Evolutionary conservation across 1,140 invertebrate genomes (phyloP), one percentile per base, ranked within the genome.

Genomic region (Ceratosolen fusciceps): DNA sequence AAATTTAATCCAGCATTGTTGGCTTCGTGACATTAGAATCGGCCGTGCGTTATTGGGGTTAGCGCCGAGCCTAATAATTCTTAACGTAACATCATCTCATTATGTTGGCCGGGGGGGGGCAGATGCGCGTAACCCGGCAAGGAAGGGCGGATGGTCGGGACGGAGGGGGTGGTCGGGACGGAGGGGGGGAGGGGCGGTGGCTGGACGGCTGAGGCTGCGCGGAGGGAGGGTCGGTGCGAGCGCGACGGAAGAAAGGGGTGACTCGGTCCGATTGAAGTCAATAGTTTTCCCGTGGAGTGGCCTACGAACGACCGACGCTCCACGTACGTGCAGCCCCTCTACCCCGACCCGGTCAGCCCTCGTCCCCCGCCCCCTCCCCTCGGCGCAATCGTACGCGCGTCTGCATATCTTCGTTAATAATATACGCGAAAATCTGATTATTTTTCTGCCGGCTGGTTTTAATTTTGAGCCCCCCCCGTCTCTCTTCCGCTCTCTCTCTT

Each of bases 341-440:
- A 24, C 52, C 24, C 29, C 24, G 26, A 2, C 29, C 14, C 26
- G 12, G 0, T 9, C 9, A 14, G 7, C 49, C 19, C 21, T 14
- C 56, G 9, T 29, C 29, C n/a, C 70, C 54, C 39, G 16, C 31
- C 26, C 37, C 26, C 29, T 16, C n/a, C 16, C 0, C 24, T 19
- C 14, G 7, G 21, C 16, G 49, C 60, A 71, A 56, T 58, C 29
- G 34, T 74, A 74, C 62, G 58, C 76, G 80, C 75, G 79, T 81
- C 77, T 81, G 78, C 83, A 83, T 84, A 85, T 83, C 84, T 85
- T 84, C 87, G 84, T 88, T 88, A 88, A 88, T 90, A 88, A 89
- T 89, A 87, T 87, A 89, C 86, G 86, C 83, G 85, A 83, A 88
- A 88, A 89, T 89, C 88, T 88, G 86, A 90, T 90, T 89, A 89